A percentile compares a stretch with the other conserved stretches of the same genome.
These are phyloP conservation scores for Urophycis tenuis DNA, from an alignment of 2,797 vertebrate species.

Conservation along the genomic window DNA sequence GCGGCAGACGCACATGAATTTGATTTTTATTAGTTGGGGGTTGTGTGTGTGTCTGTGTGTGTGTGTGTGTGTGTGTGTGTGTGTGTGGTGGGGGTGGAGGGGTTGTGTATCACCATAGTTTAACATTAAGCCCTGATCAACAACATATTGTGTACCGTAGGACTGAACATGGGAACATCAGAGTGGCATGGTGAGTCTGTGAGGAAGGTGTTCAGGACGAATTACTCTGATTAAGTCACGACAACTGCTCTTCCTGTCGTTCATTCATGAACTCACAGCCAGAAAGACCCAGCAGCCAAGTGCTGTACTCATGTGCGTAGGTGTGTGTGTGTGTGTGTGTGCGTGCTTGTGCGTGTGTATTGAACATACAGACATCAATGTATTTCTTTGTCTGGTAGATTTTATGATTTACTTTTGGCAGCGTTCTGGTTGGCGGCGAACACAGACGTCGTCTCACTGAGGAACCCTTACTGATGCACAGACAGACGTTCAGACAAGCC, in stretches of 20 bases:
- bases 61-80: too few species aligned
- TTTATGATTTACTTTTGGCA: not conserved
- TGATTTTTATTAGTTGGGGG: not conserved
- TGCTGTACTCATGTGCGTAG: not conserved
- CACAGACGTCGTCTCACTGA: not conserved
- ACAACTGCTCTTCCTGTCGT: not conserved
- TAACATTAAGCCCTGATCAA: not conserved
- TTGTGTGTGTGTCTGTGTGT: too few species aligned
- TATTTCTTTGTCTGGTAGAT: not conserved
- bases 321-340: not conserved
- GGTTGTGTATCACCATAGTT: not conserved
- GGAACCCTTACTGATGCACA: not conserved
- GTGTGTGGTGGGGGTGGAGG: too few species aligned
- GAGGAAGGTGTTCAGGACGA: not conserved
- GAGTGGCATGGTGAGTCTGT: not conserved
- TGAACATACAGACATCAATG: not conserved
- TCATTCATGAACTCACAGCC: not conserved
- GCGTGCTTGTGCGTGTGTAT: too few species aligned
- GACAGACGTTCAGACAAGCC: not conserved
- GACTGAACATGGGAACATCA: not conserved
- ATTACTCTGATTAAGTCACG: not conserved
- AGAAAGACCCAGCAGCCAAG: not conserved
- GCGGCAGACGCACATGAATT: conserved; percentile 5
- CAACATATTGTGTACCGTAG: not conserved
- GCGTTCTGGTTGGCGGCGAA: not conserved